A percentile compares a stretch with the other conserved stretches of the same genome.
Conservation (phyloP, 2,888 invertebrate genomes). For the Andrena dorsata region DNA sequence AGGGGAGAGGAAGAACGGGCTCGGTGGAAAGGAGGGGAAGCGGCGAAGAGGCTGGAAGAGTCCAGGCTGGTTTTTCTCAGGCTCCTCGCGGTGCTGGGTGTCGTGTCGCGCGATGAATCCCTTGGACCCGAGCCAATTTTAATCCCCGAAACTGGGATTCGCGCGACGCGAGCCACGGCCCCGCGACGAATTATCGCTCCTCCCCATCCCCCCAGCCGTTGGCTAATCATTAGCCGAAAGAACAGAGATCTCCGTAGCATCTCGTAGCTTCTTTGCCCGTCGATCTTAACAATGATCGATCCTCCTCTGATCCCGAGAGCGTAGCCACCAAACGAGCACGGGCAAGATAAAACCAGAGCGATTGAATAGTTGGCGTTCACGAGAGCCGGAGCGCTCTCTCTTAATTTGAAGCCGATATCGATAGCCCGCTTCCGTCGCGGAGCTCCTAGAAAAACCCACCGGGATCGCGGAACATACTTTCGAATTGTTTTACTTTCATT, state of each 20-base stretch:
- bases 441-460: background rate
- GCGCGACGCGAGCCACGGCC: constrained; percentile 30
- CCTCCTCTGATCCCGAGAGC: too few relatives aligned
- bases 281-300: background rate
- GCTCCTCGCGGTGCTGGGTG: constrained; percentile 44
- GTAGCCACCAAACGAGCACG: too few relatives aligned
- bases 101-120: constrained; percentile 59
- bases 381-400: background rate
- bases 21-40: constrained; percentile 4
- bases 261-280: background rate
- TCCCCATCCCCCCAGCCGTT: background rate
- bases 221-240: background rate
- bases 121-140: constrained; percentile 62
- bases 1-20: background rate
- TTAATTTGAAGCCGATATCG: background rate
- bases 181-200: background rate
- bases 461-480: constrained; percentile 1
- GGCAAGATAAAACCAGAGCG: too few relatives aligned
- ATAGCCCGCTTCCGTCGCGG: background rate
- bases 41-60: constrained; percentile 8
- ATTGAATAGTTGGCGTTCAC: too few relatives aligned
- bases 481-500: constrained; percentile 41
- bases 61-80: constrained; percentile 47
- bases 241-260: background rate
- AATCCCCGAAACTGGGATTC: constrained; percentile 41